Base-by-base conservation (phyloP, 2,113 vertebrate species). In the human region DNA sequence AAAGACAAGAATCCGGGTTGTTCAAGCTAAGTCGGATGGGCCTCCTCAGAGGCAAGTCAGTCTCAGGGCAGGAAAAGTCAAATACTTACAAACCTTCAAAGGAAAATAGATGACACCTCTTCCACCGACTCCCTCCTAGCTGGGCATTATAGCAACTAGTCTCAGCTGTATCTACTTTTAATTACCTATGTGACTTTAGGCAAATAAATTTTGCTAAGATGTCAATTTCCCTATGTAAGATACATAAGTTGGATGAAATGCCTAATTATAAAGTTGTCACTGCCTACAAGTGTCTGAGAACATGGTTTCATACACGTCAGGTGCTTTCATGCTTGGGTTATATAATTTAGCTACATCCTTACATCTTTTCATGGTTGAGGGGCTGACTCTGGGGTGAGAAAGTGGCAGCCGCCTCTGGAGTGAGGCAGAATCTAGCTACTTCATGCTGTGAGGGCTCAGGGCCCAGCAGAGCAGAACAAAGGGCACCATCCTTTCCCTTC, bases 1-100 rank as follows among this genome's bases (percentile, higher is more conserved):
- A 93, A 86, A 98, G 79, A 96, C 94, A 97, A 97, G 87, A 92
- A 40, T 11, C 70, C 90, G 88, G 61, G 52, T 68, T 91, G 94
- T 94, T 89, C 64, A 38, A 68, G 40, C 70, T 22, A 55, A 66
- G n/a, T 0, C 4, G 64, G 27, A 43, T 4, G 13, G 27, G 57
- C 50, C 73, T 48, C 43, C 80, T 92, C 23, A 20, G 61, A 40
- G 43, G 75, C 61, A 18, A 32, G 61, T 12, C 1, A 4, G 25
- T 20, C 64, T 78, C 22, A 1, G 20, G 30, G 35, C 59, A 59
- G 64, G 52, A 66, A 72, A 64, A 68, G 72, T 17, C 68, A 52
- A 59, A 75, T 0, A 16, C 45, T 40, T 2, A 38, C 35, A 72
- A 35, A 35, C 6, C 40, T 73, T 3, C 18, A 66, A 80, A 17